Conservation (phyloP, 2,797 vertebrate genomes). For the Sebastes taczanowskii region DNA sequence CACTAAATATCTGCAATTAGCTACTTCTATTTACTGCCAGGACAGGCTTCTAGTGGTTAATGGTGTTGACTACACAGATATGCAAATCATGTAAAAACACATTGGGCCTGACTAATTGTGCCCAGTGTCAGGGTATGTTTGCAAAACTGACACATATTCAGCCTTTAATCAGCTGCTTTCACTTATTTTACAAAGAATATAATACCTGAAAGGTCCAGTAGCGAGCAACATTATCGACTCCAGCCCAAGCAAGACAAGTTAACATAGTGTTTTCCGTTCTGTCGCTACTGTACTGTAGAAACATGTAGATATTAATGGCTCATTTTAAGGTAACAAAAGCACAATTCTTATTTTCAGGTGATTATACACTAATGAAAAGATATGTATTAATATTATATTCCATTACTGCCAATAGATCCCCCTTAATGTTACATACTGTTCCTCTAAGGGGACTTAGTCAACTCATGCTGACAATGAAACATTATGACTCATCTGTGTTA, state of each 20-base stretch:
- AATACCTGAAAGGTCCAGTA: not conserved
- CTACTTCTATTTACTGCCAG: not conserved
- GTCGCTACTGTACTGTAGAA: no score
- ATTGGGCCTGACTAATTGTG: not conserved
- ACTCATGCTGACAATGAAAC: not conserved
- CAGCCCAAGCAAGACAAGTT: no score
- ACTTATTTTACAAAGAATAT: not conserved
- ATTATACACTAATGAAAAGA: no score
- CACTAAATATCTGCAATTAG: conserved; percentile 14
- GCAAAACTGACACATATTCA: not conserved
- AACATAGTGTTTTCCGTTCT: no score
- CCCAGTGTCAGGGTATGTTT: not conserved
- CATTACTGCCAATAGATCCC: no score
- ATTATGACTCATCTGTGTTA: not conserved
- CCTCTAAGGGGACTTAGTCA: not conserved
- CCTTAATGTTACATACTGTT: no score
- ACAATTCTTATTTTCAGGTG: no score
- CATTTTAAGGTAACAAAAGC: no score
- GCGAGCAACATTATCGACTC: no score
- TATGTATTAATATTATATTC: no score
- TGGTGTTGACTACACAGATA: not conserved
- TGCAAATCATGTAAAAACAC: not conserved
- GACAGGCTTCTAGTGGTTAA: conserved; percentile 6
- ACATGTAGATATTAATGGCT: no score
- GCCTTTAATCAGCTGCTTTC: not conserved